Conservation (phyloP, 2,113 vertebrate genomes). For the Macrotus californicus region DNA sequence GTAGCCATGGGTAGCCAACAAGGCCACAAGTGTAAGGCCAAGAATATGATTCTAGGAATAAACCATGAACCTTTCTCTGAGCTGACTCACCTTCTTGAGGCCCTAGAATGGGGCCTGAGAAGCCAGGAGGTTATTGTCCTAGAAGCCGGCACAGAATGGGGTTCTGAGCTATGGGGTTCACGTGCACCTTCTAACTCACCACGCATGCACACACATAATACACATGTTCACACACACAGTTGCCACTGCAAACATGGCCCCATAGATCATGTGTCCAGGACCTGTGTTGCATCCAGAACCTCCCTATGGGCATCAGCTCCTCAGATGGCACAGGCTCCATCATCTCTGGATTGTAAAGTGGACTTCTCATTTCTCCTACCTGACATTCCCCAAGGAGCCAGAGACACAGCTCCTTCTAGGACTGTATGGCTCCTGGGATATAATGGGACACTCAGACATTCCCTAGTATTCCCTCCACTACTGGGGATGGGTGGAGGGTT, state of each 20-base stretch:
- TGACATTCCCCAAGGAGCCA: not conserved
- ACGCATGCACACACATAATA: accelerated
- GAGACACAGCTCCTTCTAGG: not conserved
- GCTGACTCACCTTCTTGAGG: not conserved
- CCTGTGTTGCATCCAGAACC: not conserved
- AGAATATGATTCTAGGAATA: not conserved
- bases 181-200: too few species aligned
- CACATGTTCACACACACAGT: too few species aligned
- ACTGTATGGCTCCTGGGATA: not conserved
- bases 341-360: not conserved
- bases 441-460: accelerated
- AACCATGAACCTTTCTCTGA: not conserved
- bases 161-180: too few species aligned
- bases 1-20: accelerated
- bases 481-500: not conserved
- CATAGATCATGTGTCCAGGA: not conserved
- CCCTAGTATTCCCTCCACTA: accelerated
- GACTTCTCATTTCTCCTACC: not conserved
- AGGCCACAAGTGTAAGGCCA: accelerated
- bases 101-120: not conserved
- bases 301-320: not conserved
- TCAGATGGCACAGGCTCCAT: not conserved
- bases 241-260: not conserved
- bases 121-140: not conserved
- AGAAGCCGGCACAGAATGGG: not conserved